Conservation (phyloP, 2,113 vertebrate species). For the Benitochromis conjunctus region DNA sequence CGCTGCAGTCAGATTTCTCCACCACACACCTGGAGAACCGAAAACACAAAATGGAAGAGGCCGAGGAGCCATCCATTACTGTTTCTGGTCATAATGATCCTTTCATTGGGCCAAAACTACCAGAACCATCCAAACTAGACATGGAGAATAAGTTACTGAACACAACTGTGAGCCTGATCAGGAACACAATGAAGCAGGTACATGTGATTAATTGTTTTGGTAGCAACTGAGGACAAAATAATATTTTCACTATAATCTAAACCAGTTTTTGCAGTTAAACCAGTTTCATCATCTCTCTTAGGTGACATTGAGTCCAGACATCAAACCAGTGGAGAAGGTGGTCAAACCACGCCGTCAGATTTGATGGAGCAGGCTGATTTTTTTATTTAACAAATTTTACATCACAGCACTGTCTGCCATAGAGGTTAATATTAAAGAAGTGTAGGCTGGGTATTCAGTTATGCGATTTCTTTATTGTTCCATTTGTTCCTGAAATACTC, state of each 20-base stretch:
- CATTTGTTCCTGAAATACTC: constrained; percentile 72
- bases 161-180: constrained; percentile 82
- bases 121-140: constrained; percentile 80
- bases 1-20: constrained; percentile 77
- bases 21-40: constrained; percentile 83
- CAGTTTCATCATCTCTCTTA: constrained; percentile 49
- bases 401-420: not conserved
- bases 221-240: not conserved
- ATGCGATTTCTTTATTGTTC: constrained; percentile 31
- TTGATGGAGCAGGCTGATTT: constrained; percentile 51
- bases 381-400: not conserved
- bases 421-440: not conserved
- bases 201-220: not conserved
- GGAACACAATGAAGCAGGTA: constrained; percentile 87
- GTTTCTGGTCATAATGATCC: constrained; percentile 53
- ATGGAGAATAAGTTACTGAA: constrained; percentile 88
- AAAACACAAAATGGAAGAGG: constrained; percentile 79
- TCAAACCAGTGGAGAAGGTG: constrained; percentile 60
- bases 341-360: constrained; percentile 86
- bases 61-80: constrained; percentile 37
- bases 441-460: not conserved
- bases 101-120: constrained; percentile 85
- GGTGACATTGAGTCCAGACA: constrained; percentile 70
- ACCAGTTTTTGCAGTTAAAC: not conserved
- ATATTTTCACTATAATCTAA: not conserved